phyloP scores from a whole-genome alignment of 2,113 vertebrate species.

The Vidua chalybeata region DNA sequence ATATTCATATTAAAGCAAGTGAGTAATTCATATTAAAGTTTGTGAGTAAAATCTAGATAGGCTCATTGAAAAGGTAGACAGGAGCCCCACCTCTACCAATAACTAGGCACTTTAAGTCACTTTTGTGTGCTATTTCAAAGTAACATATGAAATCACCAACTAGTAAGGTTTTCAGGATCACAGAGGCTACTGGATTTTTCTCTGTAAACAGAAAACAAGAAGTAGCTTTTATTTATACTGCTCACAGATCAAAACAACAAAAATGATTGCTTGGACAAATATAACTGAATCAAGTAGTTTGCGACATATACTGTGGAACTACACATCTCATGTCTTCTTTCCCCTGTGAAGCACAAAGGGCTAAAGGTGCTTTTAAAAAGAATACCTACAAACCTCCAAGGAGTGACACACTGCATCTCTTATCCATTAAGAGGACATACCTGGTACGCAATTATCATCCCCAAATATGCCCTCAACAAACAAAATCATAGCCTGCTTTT shows the following conservation, averaged over 20 bases:
- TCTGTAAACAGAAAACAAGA: not conserved
- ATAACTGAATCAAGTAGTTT: rapidly evolving
- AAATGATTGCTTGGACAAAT: not conserved
- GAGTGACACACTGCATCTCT: not conserved
- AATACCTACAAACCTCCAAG: not conserved
- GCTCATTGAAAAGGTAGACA: not conserved
- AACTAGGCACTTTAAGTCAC: not conserved
- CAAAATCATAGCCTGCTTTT: conserved; percentile 24
- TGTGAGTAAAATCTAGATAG: not conserved
- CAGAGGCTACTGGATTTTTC: not conserved
- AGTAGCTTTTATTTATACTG: not conserved
- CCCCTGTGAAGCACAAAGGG: not conserved
- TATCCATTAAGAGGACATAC: conserved; percentile 5
- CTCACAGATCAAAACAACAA: not conserved
- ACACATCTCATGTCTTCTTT: not conserved
- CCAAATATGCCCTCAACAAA: conserved; percentile 9
- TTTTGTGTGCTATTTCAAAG: not conserved
- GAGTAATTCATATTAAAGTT: not conserved
- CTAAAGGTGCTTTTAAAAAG: not conserved
- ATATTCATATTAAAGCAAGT: not conserved
- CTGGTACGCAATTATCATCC: not conserved
- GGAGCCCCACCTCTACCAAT: not conserved
- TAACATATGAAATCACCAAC: not conserved
- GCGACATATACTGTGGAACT: not conserved
- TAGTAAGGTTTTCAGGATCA: not conserved